Base-by-base conservation (phyloP, 2,888 invertebrate species). In the Psococerastis gibbosa region DNA sequence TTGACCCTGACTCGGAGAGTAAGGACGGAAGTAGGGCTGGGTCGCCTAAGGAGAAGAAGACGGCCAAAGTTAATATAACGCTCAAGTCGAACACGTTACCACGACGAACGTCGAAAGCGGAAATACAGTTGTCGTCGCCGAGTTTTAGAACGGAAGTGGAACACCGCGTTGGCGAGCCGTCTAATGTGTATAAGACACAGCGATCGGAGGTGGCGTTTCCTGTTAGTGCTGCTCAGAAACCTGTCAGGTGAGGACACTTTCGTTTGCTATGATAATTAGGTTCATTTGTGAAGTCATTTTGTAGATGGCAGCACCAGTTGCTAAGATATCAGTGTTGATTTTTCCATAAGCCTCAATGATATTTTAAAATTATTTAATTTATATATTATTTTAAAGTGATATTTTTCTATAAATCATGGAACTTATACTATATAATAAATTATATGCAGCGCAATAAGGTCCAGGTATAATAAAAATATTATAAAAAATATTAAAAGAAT, bases 21-120 rank as follows among this genome's bases (percentile, higher is more conserved):
- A 9, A 23, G 32, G n/a, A 6, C 18, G 22, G 22, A 17, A 20
- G 20, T 6, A 33, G 17, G n/a, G 32, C 20, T 9, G 41, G 41
- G 9, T 48, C 45, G 4, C 49, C 50, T 2, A 60, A 59, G 5
- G 59, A 60, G 48, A 59, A 63, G 31, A 69, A 74, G 58, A 71
- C 70, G 2, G 72, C 73, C 13, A 70, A 71, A 18, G 71, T 74
- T 51, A 74, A 75, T 51, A 74, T 76, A 44, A 73, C 71, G 1
- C 57, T 75, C 22, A 75, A 76, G 55, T 74, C 75, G 46, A 74
- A 75, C 1, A 76, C 76, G 1, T 59, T 76, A 48, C 75, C 75
- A 3, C 64, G 75, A 49, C 56, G 55, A 54, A 71, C 72, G 3
- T 66, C 70, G 35, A 74, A 73, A 59, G 70, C 75, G 1, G 73